Conservation (phyloP, 2,113 vertebrate genomes). For the human region GRCh38 chr19:32224501-32225000, state of each 20-base stretch:
- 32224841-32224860: fast-evolving
- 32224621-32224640: constrained; percentile 92
- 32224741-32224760: constrained; percentile 83
- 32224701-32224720: constrained; percentile 84
- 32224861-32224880: fast-evolving
- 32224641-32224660: constrained; percentile 88
- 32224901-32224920: background rate
- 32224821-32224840: background rate
- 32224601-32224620: constrained; percentile 98
- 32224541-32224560: constrained; percentile 88
- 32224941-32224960: background rate
- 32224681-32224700: constrained; percentile 89
- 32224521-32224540: constrained; percentile 90
- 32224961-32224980: background rate
- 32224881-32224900: background rate
- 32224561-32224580: constrained; percentile 91
- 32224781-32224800: constrained; percentile 84
- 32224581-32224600: constrained; percentile 90
- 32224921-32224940: background rate
- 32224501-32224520: constrained; percentile 86
- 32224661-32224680: constrained; percentile 88
- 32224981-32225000: background rate
- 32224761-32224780: constrained; percentile 65
- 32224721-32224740: constrained; percentile 86
- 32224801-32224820: constrained; percentile 55